Evolutionary conservation across 2,888 invertebrate species (phyloP).

Genomic region (Heliconius sara): DNA sequence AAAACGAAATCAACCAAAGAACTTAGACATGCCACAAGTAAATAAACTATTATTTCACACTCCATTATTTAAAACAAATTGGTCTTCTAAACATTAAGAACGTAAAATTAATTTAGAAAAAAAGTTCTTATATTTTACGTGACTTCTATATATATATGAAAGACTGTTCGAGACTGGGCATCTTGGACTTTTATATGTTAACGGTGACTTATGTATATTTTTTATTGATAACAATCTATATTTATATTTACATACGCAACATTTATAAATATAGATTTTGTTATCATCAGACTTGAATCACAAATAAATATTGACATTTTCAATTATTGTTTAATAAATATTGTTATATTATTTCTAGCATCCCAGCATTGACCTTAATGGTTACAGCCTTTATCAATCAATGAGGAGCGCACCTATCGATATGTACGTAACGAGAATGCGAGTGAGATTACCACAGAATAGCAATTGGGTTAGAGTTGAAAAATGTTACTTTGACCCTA

Average conservation of each 20-base stretch:
- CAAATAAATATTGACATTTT: background rate
- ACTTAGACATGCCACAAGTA: slow-evolving; percentile 74
- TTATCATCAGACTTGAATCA: background rate
- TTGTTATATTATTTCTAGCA: slow-evolving; percentile 61
- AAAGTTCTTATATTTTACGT: too few species aligned
- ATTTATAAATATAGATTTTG: too few species aligned
- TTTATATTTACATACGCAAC: too few species aligned
- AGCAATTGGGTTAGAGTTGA: slow-evolving; percentile 89
- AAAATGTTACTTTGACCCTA: slow-evolving; percentile 89
- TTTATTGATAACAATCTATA: too few species aligned
- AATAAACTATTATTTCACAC: slow-evolving; percentile 29
- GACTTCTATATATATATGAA: too few species aligned
- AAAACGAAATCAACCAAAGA: slow-evolving; percentile 82
- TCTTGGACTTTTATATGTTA: too few species aligned
- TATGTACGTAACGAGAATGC: slow-evolving; percentile 88
- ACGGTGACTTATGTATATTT: too few species aligned
- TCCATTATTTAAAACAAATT: too few species aligned
- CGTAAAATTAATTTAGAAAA: too few species aligned
- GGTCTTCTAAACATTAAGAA: too few species aligned
- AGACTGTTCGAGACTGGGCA: too few species aligned
- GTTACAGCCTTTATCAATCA: slow-evolving; percentile 86
- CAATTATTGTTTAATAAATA: background rate
- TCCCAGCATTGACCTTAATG: slow-evolving; percentile 84
- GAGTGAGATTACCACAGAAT: slow-evolving; percentile 87
- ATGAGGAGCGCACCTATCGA: slow-evolving; percentile 86